Evolutionary conservation across 2,888 invertebrate genomes (phyloP).

Genomic region (Zygogramma bicolorata): DNA sequence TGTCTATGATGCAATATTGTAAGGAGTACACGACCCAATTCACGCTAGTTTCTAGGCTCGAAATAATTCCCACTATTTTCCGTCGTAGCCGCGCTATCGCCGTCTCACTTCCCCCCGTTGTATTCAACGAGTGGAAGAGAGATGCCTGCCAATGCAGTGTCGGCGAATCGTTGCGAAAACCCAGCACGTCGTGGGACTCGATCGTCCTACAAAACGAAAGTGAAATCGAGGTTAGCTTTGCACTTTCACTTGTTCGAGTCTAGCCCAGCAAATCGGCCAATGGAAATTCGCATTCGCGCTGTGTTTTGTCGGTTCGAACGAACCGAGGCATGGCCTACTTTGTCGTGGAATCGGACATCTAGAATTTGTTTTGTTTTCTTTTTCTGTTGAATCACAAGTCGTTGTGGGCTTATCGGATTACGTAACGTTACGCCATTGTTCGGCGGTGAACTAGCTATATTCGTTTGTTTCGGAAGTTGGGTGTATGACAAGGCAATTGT

Average conservation of each 20-base stretch:
- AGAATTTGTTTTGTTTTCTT: constrained; percentile 58
- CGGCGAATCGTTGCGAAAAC: constrained; percentile 56
- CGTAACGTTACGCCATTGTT: constrained; percentile 22
- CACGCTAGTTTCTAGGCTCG: constrained; percentile 63
- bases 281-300: constrained; percentile 60
- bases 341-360: constrained; percentile 56
- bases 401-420: constrained; percentile 29
- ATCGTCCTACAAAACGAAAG: constrained; percentile 69
- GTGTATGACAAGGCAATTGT: neutral
- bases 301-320: constrained; percentile 64
- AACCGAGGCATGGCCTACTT: constrained; percentile 65
- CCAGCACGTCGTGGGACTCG: constrained; percentile 66
- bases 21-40: constrained; percentile 67
- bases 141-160: constrained; percentile 38
- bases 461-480: constrained; percentile 15
- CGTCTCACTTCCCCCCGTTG: constrained; percentile 33
- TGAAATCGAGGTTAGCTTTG: constrained; percentile 69
- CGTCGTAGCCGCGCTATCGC: constrained; percentile 15
- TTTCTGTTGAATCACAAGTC: constrained; percentile 39
- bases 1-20: constrained; percentile 62
- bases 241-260: constrained; percentile 68
- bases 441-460: neutral
- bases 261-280: constrained; percentile 64
- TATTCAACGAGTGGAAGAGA: constrained; percentile 44
- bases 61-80: constrained; percentile 26